Evolutionary conservation across 2,113 vertebrate species (phyloP).

Genomic region (Oreamnos americanus): DNA sequence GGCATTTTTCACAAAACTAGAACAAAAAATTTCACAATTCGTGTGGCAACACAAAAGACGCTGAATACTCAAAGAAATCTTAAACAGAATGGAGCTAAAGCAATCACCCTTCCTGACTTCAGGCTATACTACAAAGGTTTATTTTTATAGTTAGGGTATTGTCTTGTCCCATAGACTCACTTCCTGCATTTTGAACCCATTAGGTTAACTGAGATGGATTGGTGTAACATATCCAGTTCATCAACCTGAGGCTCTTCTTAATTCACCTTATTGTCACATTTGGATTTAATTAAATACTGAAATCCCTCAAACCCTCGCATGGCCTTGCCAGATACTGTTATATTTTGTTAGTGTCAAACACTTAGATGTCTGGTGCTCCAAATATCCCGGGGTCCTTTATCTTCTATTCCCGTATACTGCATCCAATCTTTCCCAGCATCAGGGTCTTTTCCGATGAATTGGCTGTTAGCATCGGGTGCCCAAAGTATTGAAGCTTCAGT

Average conservation of each 20-base stretch:
- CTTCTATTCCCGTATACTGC: background rate
- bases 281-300: background rate
- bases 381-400: background rate
- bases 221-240: background rate
- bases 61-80: background rate
- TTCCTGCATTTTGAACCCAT: background rate
- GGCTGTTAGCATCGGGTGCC: background rate
- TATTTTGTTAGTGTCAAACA: background rate
- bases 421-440: background rate
- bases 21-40: background rate
- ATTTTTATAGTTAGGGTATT: background rate
- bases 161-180: background rate
- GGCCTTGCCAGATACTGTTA: background rate
- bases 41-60: background rate
- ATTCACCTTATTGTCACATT: background rate
- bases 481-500: background rate
- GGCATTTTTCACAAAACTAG: background rate
- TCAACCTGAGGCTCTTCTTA: rapidly evolving
- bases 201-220: background rate
- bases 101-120: background rate
- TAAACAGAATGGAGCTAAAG: background rate
- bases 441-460: background rate
- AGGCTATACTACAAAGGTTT: background rate
- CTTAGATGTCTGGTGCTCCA: background rate
- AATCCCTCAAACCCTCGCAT: background rate